A percentile compares a stretch with the other conserved stretches of the same genome.
Evolutionary conservation across 2,888 invertebrate species (phyloP).

Genomic region (Micropterix aruncella): DNA sequence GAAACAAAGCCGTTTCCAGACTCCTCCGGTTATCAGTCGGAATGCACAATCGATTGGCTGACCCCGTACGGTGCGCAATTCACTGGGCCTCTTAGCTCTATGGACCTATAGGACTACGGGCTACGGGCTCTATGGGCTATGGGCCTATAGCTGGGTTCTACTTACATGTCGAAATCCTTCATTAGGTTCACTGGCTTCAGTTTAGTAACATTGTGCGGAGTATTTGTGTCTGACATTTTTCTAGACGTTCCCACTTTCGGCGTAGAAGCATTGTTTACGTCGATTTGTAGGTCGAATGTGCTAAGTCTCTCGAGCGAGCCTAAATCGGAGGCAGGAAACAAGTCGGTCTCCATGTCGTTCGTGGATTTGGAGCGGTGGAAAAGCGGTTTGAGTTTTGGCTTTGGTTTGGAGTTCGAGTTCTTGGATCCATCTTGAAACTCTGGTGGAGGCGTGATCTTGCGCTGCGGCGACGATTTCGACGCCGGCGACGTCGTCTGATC

Average conservation of each 20-base stretch:
- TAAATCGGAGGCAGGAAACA: slow-evolving; percentile 22
- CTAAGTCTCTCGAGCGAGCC: slow-evolving; percentile 19
- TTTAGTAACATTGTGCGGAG: slow-evolving; percentile 15
- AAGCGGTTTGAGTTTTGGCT: slow-evolving; percentile 1
- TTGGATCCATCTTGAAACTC: slow-evolving; percentile 30
- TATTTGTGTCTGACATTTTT: slow-evolving; percentile 16
- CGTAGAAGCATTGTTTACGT: slow-evolving; percentile 33
- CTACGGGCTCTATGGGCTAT: too few species aligned
- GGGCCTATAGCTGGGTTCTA: slow-evolving; percentile 7
- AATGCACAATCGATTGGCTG: too few species aligned
- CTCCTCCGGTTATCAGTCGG: too few species aligned
- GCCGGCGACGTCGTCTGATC: slow-evolving; percentile 19
- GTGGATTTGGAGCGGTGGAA: slow-evolving; percentile 15
- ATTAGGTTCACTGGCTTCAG: slow-evolving; percentile 25
- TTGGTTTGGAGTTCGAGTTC: slow-evolving; percentile 17
- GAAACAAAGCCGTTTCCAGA: too few species aligned
- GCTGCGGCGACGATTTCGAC: slow-evolving; percentile 17
- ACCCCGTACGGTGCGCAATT: too few species aligned
- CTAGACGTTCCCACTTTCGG: slow-evolving; percentile 34
- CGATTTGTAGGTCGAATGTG: slow-evolving; percentile 29
- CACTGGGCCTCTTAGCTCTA: too few species aligned
- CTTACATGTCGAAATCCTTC: slow-evolving; percentile 34
- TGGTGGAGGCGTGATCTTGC: slow-evolving; percentile 25
- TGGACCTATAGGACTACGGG: too few species aligned
- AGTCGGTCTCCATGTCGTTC: slow-evolving; percentile 32